Evolutionary conservation across 2,888 invertebrate species (phyloP).

Genomic region (Adelognathus sp.): DNA sequence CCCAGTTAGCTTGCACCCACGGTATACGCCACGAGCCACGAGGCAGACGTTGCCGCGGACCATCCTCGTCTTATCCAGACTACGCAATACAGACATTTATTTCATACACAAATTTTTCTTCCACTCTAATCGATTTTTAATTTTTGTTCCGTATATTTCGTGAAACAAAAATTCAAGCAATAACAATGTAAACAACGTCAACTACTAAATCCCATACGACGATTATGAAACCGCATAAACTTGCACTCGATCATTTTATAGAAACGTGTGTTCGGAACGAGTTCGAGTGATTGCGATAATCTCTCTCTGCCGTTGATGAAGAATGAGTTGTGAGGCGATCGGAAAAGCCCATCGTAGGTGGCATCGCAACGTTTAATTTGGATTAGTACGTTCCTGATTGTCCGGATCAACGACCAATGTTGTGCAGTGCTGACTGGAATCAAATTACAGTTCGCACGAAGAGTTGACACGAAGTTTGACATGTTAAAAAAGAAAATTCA

Average conservation of each 20-base stretch:
- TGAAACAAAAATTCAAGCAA: too few relatives aligned
- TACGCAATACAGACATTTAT: neutral
- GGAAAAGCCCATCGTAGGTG: slow-evolving; percentile 8
- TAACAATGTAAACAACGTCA: too few relatives aligned
- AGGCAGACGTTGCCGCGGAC: slow-evolving; percentile 51
- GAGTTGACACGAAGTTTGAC: neutral
- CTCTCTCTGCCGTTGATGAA: neutral
- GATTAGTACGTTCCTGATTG: slow-evolving; percentile 18
- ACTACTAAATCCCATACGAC: too few relatives aligned
- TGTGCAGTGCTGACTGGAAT: neutral
- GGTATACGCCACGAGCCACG: slow-evolving; percentile 57
- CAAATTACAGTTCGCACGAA: neutral
- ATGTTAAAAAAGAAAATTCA: neutral
- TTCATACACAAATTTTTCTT: neutral
- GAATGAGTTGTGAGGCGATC: neutral
- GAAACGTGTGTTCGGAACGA: neutral
- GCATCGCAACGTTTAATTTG: slow-evolving; percentile 17
- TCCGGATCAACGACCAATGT: slow-evolving; percentile 39
- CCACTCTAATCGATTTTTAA: neutral
- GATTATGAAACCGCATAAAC: neutral
- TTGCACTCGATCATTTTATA: slow-evolving; percentile 9
- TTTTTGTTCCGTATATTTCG: neutral
- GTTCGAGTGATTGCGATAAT: neutral
- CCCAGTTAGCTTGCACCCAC: slow-evolving; percentile 59
- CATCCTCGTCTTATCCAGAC: slow-evolving; percentile 44